phyloP scores from a whole-genome alignment of 2,797 vertebrate species.

The Gouania willdenowi region DNA sequence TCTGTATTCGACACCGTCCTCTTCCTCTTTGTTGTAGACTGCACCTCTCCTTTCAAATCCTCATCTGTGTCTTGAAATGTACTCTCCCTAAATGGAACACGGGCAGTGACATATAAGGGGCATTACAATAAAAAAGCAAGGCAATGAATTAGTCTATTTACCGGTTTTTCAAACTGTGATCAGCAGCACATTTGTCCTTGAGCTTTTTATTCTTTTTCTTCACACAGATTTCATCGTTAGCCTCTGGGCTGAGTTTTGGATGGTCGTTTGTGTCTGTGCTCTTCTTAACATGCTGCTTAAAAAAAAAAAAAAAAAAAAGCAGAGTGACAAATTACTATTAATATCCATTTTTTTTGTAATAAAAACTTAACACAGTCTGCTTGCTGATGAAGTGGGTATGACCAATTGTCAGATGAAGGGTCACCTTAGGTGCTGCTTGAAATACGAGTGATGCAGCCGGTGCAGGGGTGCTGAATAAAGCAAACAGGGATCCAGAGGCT shows the following conservation, averaged over 20 bases:
- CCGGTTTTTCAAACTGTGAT: constrained; percentile 58
- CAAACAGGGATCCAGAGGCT: constrained; percentile 42
- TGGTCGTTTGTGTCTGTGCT: neutral
- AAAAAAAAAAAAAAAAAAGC: no score
- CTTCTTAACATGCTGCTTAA: constrained; percentile 39
- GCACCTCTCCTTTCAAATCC: constrained; percentile 64
- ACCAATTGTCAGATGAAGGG: no score
- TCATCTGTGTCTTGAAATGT: constrained; percentile 79
- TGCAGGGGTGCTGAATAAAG: constrained; percentile 53
- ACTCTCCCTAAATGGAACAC: constrained; percentile 70
- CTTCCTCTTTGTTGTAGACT: constrained; percentile 34
- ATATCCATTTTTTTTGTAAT: no score
- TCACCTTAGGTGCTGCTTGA: constrained; percentile 58
- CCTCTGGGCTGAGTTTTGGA: constrained; percentile 1
- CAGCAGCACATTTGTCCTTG: constrained; percentile 38
- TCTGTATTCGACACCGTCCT: constrained; percentile 31
- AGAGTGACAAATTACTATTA: no score
- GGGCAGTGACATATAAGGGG: neutral
- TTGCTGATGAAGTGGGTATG: neutral
- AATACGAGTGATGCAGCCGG: constrained; percentile 33
- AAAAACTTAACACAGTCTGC: no score
- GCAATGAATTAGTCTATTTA: constrained; percentile 3
- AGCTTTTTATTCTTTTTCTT: constrained; percentile 1
- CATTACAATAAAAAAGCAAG: neutral
- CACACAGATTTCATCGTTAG: constrained; percentile 5